Evolutionary conservation across 1,140 invertebrate genomes (phyloP).

Genomic region (Steinernema feltiae): DNA sequence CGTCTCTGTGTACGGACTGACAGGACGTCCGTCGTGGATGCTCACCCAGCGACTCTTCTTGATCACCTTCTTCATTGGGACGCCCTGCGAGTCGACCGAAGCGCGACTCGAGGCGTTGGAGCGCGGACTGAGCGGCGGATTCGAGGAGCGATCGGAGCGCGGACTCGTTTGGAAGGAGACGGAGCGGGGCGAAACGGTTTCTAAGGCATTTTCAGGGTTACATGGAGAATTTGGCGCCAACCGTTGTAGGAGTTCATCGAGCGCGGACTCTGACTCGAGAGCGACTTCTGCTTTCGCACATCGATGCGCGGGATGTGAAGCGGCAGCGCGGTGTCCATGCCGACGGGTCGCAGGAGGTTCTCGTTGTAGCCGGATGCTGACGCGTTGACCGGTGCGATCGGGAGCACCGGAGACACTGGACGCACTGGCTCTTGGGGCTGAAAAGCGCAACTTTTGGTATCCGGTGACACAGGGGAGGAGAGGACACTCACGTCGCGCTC

Average conservation of each 20-base stretch:
- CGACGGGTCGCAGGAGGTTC: slow-evolving; percentile 2
- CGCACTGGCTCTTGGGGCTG: slow-evolving; percentile 34
- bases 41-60: slow-evolving; percentile 51
- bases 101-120: not conserved
- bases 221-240: not conserved
- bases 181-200: not conserved
- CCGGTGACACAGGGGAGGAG: not conserved
- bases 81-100: slow-evolving; percentile 3
- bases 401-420: slow-evolving; percentile 29
- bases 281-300: not conserved
- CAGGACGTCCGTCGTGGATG: slow-evolving; percentile 56
- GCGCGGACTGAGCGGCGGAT: not conserved
- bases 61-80: slow-evolving; percentile 19
- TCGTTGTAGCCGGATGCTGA: not conserved
- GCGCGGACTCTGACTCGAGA: not conserved
- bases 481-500: slow-evolving; percentile 37
- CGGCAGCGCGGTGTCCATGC: not conserved
- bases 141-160: not conserved
- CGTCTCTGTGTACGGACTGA: slow-evolving; percentile 48
- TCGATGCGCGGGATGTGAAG: not conserved
- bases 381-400: slow-evolving; percentile 24
- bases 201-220: not conserved
- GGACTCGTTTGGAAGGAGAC: slow-evolving; percentile 9
- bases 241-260: not conserved
- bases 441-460: slow-evolving; percentile 12